phyloP scores from a whole-genome alignment of 2,888 invertebrate genomes.

The Hypomecis atomaria region DNA sequence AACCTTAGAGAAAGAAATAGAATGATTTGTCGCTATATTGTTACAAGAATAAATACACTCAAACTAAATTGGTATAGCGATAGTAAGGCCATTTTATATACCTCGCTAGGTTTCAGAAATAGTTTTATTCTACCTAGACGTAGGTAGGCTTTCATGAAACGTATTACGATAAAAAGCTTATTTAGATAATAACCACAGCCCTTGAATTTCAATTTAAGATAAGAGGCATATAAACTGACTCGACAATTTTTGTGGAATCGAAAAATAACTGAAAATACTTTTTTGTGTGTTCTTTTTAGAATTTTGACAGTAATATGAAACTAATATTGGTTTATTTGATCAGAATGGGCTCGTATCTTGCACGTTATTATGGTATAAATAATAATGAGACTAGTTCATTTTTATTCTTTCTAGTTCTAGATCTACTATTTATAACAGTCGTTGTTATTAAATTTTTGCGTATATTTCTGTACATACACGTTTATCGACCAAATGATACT shows the following conservation, averaged over 20 bases:
- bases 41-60: slow-evolving; percentile 18
- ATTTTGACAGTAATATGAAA: slow-evolving; percentile 6
- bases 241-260: slow-evolving; percentile 14
- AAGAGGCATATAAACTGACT: slow-evolving; percentile 17
- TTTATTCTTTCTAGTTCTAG: no score
- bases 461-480: no score
- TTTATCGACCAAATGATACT: no score
- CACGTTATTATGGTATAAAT: background rate
- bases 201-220: slow-evolving; percentile 31
- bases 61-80: slow-evolving; percentile 25
- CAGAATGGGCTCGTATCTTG: background rate
- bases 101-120: slow-evolving; percentile 28
- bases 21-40: slow-evolving; percentile 12
- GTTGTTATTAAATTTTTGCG: no score
- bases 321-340: background rate
- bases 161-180: slow-evolving; percentile 31
- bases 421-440: no score
- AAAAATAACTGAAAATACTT: slow-evolving; percentile 8
- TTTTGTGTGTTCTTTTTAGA: slow-evolving; percentile 1
- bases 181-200: slow-evolving; percentile 28
- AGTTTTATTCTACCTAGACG: slow-evolving; percentile 24
- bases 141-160: slow-evolving; percentile 23
- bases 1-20: slow-evolving; percentile 17
- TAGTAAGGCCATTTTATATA: slow-evolving; percentile 19
- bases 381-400: no score